Base-by-base conservation (phyloP, 2,888 invertebrate genomes). In the Dicranocentrus wangi region DNA sequence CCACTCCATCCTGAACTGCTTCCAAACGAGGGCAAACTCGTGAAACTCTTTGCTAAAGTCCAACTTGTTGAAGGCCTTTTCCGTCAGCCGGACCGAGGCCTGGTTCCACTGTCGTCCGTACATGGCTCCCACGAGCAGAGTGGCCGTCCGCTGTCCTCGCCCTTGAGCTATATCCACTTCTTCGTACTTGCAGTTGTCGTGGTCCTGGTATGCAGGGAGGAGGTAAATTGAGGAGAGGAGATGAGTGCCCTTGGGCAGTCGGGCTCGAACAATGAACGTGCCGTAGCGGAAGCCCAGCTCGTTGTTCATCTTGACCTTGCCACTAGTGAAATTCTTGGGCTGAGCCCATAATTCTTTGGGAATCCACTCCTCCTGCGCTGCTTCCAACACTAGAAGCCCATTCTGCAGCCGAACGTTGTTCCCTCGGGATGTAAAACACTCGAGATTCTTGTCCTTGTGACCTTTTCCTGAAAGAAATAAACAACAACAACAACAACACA, bases 181-280 rank as follows among this genome's bases (percentile, higher is more conserved):
- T 82, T 86, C 86, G 53, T 86, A 85, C 66, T 84, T 85, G 60
- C 85, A 85, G 53, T 82, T 76, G 58, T 86, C 84, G 27, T 84
- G 81, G 76, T 84, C 79, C 51, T 84, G 84, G 42, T 85, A 84
- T 19, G 81, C 76, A 17, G 86, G 85, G 43, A 82, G 17, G 39
- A 86, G 82, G 60, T 55, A 84, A 65, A 86, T 85, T 15, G 84
- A 81, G 17, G 86, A 81, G 21, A 85, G 68, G 13, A 86, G 73
- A 71, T 82, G 79, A 60, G 80, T 83, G 66, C 86, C 86, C 71
- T 84, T 83, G 28, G 85, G 80, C 17, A 86, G 43, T 23, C 82
- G 55, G 10, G 86, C 86, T n/a, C 85, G 47, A 5, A 86, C 66
- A 25, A 85, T 84, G 68, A 75, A 84, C 1, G 83, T 82, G 13